Conservation (phyloP, 1,140 invertebrate genomes). For the Drosophila santomea region DNA sequence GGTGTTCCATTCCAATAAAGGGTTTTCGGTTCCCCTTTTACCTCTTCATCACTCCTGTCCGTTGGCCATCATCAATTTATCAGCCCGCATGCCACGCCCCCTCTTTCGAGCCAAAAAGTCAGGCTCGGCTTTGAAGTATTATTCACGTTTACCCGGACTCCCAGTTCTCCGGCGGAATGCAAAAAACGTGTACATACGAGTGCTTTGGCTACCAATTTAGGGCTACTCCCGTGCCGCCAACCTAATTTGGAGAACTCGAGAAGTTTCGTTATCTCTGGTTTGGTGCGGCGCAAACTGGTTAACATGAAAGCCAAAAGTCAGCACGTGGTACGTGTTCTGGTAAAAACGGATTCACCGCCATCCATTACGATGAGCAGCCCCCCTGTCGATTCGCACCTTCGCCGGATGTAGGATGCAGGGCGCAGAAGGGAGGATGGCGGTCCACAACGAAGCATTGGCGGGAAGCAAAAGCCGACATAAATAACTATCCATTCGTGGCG, state of each 20-base stretch:
- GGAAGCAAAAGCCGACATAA: constrained; percentile 31
- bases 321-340: neutral
- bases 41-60: constrained; percentile 19
- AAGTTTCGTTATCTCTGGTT: constrained; percentile 19
- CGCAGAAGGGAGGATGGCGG: neutral
- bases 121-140: constrained; percentile 39
- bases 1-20: constrained; percentile 3
- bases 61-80: constrained; percentile 30
- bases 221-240: constrained; percentile 18
- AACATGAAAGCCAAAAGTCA: constrained; percentile 15
- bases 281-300: neutral
- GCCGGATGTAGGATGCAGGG: neutral
- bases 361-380: constrained; percentile 10
- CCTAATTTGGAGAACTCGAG: constrained; percentile 59
- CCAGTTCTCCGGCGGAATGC: neutral
- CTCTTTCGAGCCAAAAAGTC: constrained; percentile 4
- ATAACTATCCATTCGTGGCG: constrained; percentile 29
- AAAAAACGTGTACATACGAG: neutral
- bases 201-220: constrained; percentile 19
- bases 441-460: neutral
- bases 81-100: neutral
- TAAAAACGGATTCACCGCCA: neutral
- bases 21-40: constrained; percentile 2
- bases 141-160: constrained; percentile 9
- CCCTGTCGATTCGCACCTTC: neutral